A percentile compares a stretch with the other conserved stretches of the same genome.
Evolutionary conservation across 2,113 vertebrate species (phyloP).

Genomic region (Atrichornis clamosus): DNA sequence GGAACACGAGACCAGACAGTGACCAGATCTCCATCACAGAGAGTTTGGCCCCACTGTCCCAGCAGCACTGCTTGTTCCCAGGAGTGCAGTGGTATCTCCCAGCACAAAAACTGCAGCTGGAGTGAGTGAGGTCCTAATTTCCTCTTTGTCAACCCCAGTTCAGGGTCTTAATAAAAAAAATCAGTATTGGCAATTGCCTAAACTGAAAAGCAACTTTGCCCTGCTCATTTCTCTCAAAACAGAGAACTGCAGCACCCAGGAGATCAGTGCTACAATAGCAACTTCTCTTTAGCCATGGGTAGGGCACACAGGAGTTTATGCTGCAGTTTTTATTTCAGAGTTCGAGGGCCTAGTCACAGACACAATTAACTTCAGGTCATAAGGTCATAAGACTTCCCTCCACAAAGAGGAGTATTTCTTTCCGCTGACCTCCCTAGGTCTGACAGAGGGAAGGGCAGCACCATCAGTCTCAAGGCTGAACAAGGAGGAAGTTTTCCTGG

Average conservation of each 20-base stretch:
- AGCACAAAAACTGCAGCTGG: background rate
- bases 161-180: background rate
- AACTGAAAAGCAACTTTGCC: background rate
- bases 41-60: background rate
- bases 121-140: background rate
- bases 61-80: background rate
- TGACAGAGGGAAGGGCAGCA: background rate
- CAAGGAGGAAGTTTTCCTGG: background rate
- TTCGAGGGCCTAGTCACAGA: background rate
- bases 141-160: too few species aligned
- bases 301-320: background rate
- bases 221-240: rapidly evolving
- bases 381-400: background rate
- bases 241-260: background rate
- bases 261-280: background rate
- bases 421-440: background rate
- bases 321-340: background rate
- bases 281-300: background rate
- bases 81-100: rapidly evolving
- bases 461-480: background rate
- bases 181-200: rapidly evolving
- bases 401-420: background rate
- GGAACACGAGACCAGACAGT: background rate
- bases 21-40: rapidly evolving
- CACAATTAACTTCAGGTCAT: background rate